These are phyloP conservation scores for Hofmannophila pseudospretella DNA, from an alignment of 2,888 invertebrate species.

Conservation along the genomic window DNA sequence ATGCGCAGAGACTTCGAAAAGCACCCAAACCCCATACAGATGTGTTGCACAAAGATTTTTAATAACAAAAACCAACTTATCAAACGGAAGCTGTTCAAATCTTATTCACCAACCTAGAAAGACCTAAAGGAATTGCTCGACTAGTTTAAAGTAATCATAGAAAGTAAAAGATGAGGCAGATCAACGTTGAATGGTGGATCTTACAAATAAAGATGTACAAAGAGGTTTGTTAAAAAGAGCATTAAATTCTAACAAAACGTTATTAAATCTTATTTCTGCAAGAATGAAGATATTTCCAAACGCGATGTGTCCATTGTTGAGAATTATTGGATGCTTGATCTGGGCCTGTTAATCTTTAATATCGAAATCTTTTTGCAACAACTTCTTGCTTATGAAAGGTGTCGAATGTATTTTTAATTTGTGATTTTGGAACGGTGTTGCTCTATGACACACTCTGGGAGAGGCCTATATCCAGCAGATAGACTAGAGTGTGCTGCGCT, in stretches of 20 bases:
- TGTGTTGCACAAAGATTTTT: slow-evolving; percentile 30
- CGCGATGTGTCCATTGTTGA: slow-evolving; percentile 30
- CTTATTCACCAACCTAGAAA: slow-evolving; percentile 28
- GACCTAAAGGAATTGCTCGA: slow-evolving; percentile 25
- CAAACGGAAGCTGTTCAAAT: slow-evolving; percentile 43
- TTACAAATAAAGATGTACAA: slow-evolving; percentile 44
- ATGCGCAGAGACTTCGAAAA: slow-evolving; percentile 26
- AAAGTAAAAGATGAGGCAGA: slow-evolving; percentile 15
- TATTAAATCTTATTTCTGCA: slow-evolving; percentile 65
- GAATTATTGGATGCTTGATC: slow-evolving; percentile 33
- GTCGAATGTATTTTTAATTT: too few relatives aligned
- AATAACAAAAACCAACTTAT: slow-evolving; percentile 58
- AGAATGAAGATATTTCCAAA: slow-evolving; percentile 45
- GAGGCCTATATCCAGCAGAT: too few relatives aligned
- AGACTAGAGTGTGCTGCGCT: too few relatives aligned
- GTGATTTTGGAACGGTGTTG: too few relatives aligned
- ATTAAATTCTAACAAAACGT: slow-evolving; percentile 60
- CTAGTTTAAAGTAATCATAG: slow-evolving; percentile 1
- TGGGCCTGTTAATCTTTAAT: slow-evolving; percentile 45
- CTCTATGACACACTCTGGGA: too few relatives aligned
- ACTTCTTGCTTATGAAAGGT: slow-evolving; percentile 17
- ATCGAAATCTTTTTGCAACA: slow-evolving; percentile 22
- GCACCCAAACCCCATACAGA: slow-evolving; percentile 20
- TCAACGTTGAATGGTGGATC: slow-evolving; percentile 33
- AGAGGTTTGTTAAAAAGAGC: slow-evolving; percentile 60